Base-by-base conservation (phyloP, 2,888 invertebrate species). In the Trichogramma evanescens region DNA sequence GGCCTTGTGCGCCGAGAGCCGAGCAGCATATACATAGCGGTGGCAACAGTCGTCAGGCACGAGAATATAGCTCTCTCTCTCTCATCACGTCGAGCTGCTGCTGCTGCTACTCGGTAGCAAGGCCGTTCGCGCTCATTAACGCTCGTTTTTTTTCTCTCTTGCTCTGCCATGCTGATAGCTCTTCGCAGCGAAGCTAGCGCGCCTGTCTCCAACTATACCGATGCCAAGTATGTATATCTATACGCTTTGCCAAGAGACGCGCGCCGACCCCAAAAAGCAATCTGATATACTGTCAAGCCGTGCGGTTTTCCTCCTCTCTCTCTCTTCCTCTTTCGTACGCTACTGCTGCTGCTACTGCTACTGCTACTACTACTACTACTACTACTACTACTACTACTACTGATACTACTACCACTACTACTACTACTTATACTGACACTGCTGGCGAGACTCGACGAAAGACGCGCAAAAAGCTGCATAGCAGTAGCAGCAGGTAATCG, bases 181-280 rank as follows among this genome's bases (percentile, higher is more conserved):
- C 26, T 2, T 26, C 26, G 26, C 1, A 1, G 26, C 26, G 26
- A 26, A 26, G 26, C 26, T 26, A 26, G 26, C 26, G 26, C 26
- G 3, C 26, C 26, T 2, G 26, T 26, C 26, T 26, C 26, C 26
- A 26, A 26, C 26, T 26, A 26, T 26, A 26, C 26, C 45, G 9
- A 9, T 9, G n/a, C 45, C 3, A n/a, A n/a, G 45, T 45, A 45
- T 9, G 9, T 45, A 45, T 26, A 26, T 26, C 26, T 26, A 42
- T 54, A 42, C 54, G 42, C 5, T 38, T 41, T 62, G 54, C 61
- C 62, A 59, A 52, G 56, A 48, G 58, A 62, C 53, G 54, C 61
- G 59, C 58, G 55, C 26, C 56, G 51, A 51, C 56, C 56, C 56
- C 53, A 56, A 61, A 59, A 54, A 56, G 54, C 50, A 45, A 56